Evolutionary conservation across 2,888 invertebrate species (phyloP).

Genomic region (Lapara coniferarum): DNA sequence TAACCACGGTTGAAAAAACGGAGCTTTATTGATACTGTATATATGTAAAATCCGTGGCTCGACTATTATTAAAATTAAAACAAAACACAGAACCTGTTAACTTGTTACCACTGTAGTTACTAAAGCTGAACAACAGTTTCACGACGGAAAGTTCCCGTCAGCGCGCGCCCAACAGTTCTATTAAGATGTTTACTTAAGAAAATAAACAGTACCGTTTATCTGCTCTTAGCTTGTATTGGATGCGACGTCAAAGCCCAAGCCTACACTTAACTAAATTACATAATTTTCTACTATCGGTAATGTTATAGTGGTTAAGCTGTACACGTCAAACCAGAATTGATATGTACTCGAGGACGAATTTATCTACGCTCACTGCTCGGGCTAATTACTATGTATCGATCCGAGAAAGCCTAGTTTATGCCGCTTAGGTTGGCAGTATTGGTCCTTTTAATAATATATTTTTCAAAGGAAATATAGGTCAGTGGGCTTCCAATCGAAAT

Average conservation of each 20-base stretch:
- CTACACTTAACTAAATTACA: constrained; percentile 21
- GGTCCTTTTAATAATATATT: background rate
- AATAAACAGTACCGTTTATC: constrained; percentile 13
- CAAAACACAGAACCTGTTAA: no score
- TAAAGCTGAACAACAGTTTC: no score
- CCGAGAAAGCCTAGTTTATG: constrained; percentile 45
- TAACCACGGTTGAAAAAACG: no score
- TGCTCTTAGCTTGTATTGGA: background rate
- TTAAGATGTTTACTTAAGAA: background rate
- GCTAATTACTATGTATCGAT: constrained; percentile 49
- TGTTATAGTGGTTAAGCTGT: constrained; percentile 3
- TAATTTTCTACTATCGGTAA: constrained; percentile 12
- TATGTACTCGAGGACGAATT: constrained; percentile 41
- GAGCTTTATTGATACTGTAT: no score
- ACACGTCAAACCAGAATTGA: constrained; percentile 26
- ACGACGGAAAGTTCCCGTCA: no score
- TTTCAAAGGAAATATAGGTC: background rate
- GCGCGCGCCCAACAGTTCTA: no score
- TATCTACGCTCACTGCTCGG: constrained; percentile 44
- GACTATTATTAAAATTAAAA: no score
- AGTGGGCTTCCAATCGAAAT: background rate
- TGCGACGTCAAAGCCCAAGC: background rate
- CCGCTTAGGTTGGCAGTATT: constrained; percentile 31
- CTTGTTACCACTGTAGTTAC: no score
- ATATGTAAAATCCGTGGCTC: no score